Percentiles rank a stretch among this genome's conserved stretches.
phyloP scores from a whole-genome alignment of 2,797 vertebrate species.

The Eulemur mongoz region DNA sequence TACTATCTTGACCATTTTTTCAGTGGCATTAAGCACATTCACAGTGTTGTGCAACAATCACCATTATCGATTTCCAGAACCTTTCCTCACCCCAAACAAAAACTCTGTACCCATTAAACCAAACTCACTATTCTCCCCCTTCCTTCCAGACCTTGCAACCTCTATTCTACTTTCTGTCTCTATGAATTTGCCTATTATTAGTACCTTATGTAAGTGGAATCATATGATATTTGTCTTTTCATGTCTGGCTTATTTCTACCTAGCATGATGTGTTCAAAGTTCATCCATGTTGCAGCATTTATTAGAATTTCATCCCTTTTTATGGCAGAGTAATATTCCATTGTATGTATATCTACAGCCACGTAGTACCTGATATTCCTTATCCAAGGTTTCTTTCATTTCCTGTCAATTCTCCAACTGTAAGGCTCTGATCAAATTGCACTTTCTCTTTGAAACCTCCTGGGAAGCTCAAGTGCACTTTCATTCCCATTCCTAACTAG shows the following conservation, averaged over 20 bases:
- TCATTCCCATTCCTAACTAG: not conserved
- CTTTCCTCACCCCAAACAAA: not conserved
- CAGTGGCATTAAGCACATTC: not conserved
- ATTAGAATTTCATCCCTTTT: not conserved
- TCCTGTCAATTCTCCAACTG: not conserved
- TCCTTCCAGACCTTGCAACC: no score
- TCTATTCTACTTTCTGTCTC: not conserved
- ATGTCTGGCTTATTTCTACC: not conserved
- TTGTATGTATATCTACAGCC: not conserved
- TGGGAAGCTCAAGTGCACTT: not conserved
- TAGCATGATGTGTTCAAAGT: not conserved
- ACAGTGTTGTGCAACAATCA: not conserved
- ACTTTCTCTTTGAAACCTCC: not conserved
- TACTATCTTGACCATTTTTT: not conserved
- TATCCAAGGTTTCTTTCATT: not conserved
- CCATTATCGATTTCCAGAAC: not conserved
- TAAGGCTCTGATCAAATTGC: not conserved
- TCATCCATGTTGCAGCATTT: not conserved
- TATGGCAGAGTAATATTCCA: not conserved
- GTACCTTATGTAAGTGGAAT: not conserved
- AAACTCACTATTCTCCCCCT: not conserved
- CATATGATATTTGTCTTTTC: not conserved
- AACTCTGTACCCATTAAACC: not conserved
- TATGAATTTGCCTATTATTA: not conserved
- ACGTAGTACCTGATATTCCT: not conserved